phyloP scores from a whole-genome alignment of 1,140 invertebrate species.

The Radopholus similis region DNA sequence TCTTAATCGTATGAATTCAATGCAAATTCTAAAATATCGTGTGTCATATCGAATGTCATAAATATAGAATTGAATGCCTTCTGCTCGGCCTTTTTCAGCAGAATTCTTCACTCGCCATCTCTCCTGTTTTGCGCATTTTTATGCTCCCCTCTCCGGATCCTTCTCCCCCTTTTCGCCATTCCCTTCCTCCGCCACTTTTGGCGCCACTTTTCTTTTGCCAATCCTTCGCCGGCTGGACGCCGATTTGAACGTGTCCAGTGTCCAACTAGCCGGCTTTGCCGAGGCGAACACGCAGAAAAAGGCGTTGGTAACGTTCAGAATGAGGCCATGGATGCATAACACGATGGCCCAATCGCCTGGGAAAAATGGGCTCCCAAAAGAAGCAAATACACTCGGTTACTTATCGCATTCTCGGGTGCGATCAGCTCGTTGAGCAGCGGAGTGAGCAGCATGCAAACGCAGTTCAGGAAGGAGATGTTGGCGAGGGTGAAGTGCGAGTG shows the following conservation, averaged over 20 bases:
- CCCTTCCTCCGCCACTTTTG: background rate
- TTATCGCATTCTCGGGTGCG: constrained; percentile 46
- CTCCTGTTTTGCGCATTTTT: background rate
- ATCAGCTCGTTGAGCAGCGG: constrained; percentile 52
- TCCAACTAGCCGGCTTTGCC: constrained; percentile 51
- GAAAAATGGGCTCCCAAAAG: background rate
- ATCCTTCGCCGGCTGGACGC: background rate
- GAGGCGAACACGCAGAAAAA: constrained; percentile 52
- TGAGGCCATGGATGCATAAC: constrained; percentile 49
- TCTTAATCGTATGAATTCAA: too few relatives aligned
- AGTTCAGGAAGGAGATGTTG: constrained; percentile 55
- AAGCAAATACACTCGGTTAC: constrained; percentile 12
- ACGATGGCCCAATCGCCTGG: constrained; percentile 49
- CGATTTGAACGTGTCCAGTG: constrained; percentile 26
- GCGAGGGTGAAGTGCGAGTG: constrained; percentile 57
- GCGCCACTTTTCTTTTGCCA: background rate
- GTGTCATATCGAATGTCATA: too few relatives aligned
- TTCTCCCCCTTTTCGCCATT: background rate
- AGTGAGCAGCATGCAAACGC: constrained; percentile 56
- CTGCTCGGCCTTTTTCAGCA: too few relatives aligned
- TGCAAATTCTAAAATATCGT: too few relatives aligned
- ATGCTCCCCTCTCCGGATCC: background rate
- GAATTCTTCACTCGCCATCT: too few relatives aligned
- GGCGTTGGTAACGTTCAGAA: constrained; percentile 45
- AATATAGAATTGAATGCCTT: too few relatives aligned